A percentile compares a stretch with the other conserved stretches of the same genome.
These are phyloP conservation scores for Lathamus discolor DNA, from an alignment of 2,113 vertebrate species.

Conservation along the genomic window DNA sequence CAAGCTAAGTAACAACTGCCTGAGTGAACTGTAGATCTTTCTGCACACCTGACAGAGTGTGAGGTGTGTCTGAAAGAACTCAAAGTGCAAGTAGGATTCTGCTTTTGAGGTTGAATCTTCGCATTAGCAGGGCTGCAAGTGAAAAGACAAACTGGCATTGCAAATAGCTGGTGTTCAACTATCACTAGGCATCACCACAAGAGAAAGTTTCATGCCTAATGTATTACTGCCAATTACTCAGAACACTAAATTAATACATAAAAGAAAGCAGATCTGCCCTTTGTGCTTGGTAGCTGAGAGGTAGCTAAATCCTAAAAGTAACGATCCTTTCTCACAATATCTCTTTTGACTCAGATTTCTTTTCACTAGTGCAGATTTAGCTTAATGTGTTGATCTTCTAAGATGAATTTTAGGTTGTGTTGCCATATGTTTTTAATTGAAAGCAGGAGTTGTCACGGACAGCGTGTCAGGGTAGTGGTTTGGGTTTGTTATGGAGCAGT, in stretches of 20 bases:
- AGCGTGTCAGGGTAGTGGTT: background rate
- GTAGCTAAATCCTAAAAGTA: background rate
- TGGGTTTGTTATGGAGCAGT: background rate
- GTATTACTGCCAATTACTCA: background rate
- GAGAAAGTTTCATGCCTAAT: background rate
- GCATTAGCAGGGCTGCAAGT: fast-evolving
- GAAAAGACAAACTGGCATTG: background rate
- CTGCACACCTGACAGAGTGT: background rate
- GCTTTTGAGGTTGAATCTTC: background rate
- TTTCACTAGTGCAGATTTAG: background rate
- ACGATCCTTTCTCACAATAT: background rate
- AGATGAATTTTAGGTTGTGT: background rate
- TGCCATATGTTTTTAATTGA: background rate
- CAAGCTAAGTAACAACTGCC: background rate
- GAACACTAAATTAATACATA: background rate
- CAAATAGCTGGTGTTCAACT: background rate
- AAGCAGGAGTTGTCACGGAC: background rate
- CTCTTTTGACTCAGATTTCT: background rate
- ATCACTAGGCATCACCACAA: background rate
- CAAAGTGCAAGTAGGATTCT: background rate
- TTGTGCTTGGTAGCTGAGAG: background rate
- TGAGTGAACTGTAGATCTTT: background rate
- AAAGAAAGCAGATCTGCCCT: background rate
- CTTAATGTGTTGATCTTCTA: background rate
- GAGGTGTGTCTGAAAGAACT: background rate